Conservation (phyloP, 2,113 vertebrate genomes). For the Boleophthalmus pectinirostris region DNA sequence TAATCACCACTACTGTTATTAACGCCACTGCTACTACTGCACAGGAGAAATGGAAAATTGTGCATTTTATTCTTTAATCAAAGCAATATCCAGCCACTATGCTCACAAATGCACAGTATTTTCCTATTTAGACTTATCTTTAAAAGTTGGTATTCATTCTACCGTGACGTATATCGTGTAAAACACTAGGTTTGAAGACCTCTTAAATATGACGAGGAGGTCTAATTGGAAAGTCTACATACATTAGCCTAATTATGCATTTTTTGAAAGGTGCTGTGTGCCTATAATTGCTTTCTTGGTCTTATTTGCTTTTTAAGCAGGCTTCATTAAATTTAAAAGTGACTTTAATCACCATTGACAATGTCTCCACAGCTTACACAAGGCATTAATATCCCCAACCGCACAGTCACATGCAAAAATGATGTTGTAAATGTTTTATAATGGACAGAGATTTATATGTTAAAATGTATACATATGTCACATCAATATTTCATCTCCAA, state of each 20-base stretch:
- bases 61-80: too few species aligned
- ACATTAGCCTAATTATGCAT: slow-evolving; percentile 72
- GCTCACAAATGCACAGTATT: too few species aligned
- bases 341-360: slow-evolving; percentile 39
- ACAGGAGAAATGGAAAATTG: too few species aligned
- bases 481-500: neutral
- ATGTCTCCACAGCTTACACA: slow-evolving; percentile 19
- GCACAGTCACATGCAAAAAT: slow-evolving; percentile 4
- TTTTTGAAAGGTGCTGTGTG: slow-evolving; percentile 60
- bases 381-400: slow-evolving; percentile 45
- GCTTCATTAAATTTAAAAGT: slow-evolving; percentile 52
- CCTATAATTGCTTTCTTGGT: slow-evolving; percentile 66
- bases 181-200: slow-evolving; percentile 31
- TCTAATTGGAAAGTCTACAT: slow-evolving; percentile 66
- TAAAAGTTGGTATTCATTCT: neutral
- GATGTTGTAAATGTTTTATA: slow-evolving; percentile 27
- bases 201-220: slow-evolving; percentile 40
- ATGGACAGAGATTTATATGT: slow-evolving; percentile 4
- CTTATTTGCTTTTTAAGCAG: slow-evolving; percentile 67
- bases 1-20: too few species aligned
- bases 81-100: too few species aligned
- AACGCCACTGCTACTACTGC: too few species aligned
- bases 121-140: neutral
- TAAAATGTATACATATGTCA: slow-evolving; percentile 6
- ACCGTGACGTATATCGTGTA: slow-evolving; percentile 10